Evolutionary conservation across 1,140 invertebrate genomes (phyloP).

Genomic region (Lanistes nyassanus): DNA sequence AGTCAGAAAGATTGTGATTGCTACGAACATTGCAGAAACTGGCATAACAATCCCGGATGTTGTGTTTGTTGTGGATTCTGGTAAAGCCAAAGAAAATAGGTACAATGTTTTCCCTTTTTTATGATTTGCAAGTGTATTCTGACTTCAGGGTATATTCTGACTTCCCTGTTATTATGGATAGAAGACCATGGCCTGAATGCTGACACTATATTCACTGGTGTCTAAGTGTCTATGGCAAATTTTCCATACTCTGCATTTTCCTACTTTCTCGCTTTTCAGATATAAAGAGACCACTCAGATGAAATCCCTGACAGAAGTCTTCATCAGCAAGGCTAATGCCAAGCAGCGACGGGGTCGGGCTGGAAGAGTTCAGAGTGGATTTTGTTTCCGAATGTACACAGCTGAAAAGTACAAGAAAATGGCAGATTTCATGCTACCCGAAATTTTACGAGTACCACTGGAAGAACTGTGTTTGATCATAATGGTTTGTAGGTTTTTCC

Average conservation of each 20-base stretch:
- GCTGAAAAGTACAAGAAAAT: conserved; percentile 47
- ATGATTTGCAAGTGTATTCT: neutral
- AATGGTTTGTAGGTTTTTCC: conserved; percentile 52
- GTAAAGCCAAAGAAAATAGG: conserved; percentile 74
- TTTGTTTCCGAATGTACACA: conserved; percentile 80
- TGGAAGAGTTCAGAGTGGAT: conserved; percentile 81
- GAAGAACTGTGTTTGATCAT: conserved; percentile 64
- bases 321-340: conserved; percentile 92
- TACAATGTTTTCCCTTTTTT: conserved; percentile 61
- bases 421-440: conserved; percentile 52
- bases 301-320: conserved; percentile 71
- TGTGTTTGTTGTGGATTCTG: conserved; percentile 93
- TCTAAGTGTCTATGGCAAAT: too few relatives aligned
- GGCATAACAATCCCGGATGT: conserved; percentile 92
- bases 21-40: conserved; percentile 70
- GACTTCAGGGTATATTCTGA: neutral
- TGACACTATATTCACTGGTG: neutral
- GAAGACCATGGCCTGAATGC: neutral
- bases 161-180: neutral
- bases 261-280: conserved; percentile 31
- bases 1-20: conserved; percentile 66
- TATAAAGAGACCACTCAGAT: conserved; percentile 62
- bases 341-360: conserved; percentile 92
- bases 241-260: neutral
- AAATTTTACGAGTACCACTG: conserved; percentile 60